A percentile compares a stretch with the other conserved stretches of the same genome.
Conservation (phyloP, 2,113 vertebrate species). For the Oreotrochilus melanogaster region DNA sequence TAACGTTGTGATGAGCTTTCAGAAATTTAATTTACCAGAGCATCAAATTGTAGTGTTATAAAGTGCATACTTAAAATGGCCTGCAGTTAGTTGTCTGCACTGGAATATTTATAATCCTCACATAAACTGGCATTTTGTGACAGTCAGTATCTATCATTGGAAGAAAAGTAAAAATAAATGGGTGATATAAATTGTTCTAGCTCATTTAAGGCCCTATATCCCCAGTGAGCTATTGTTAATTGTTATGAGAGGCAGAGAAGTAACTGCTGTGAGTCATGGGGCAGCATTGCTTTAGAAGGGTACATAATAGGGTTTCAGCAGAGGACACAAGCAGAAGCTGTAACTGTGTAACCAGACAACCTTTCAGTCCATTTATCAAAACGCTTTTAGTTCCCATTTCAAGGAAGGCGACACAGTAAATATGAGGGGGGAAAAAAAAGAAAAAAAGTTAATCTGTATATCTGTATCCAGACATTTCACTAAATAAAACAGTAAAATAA, state of each 20-base stretch:
- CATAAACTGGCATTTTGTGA: constrained; percentile 27
- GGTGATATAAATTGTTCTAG: constrained; percentile 31
- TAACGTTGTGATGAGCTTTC: background rate
- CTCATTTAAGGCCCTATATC: background rate
- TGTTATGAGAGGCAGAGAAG: constrained; percentile 37
- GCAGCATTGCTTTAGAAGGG: constrained; percentile 18
- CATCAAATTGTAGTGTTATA: background rate
- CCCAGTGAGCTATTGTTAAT: constrained; percentile 51
- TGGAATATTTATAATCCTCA: constrained; percentile 28
- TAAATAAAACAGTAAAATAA: constrained; percentile 57
- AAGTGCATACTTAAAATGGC: background rate
- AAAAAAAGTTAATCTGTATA: constrained; percentile 46
- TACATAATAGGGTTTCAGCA: constrained; percentile 40
- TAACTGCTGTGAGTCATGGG: constrained; percentile 47
- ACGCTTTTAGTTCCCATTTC: constrained; percentile 44
- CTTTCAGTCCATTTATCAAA: constrained; percentile 73
- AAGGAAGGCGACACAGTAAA: constrained; percentile 69
- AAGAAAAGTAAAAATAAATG: constrained; percentile 57
- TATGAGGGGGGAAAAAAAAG: background rate
- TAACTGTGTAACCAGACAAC: constrained; percentile 65
- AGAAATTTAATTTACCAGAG: background rate
- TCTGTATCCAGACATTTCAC: constrained; percentile 59
- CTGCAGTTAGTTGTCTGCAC: background rate
- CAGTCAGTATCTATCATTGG: constrained; percentile 22
- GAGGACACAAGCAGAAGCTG: constrained; percentile 30